Base-by-base conservation (phyloP, 2,888 invertebrate genomes). In the Morinoia aosen region DNA sequence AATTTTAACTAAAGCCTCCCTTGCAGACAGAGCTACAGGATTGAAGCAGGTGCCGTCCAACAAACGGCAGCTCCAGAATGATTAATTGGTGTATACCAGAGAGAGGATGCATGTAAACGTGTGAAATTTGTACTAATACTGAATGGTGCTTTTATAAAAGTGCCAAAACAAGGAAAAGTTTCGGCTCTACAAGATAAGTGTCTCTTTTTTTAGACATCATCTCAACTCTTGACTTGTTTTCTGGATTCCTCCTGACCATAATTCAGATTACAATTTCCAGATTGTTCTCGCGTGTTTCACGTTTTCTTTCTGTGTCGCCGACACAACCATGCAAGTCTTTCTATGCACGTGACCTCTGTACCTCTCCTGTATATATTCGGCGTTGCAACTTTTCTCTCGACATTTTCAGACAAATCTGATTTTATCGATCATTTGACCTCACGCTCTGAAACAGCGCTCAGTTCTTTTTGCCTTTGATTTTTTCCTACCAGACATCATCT, bases 401-500 rank as follows among this genome's bases (percentile, higher is more conserved):
- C 25, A 76, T 76, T 76, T 76, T 76, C 76, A 76, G 76, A 76
- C 76, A 76, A 76, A 76, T 76, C 76, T 33, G 76, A 76, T 76
- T 76, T 76, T 76, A 76, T 76, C 76, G 76, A 76, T 76, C 76
- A 76, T 16, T 76, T 76, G 76, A 76, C 76, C 76, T 76, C 76
- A 76, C 76, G 76, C 76, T 76, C 76, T 76, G 76, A 76, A 76
- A 76, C 76, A 76, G 76, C 76, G 76, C 76, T 76, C 76, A 19
- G 76, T 76, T 76, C 76, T 76, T 76, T 33, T 76, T 76, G 16
- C 25, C 25, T 76, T 76, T 61, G 0, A 16, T 33, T 76, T 76
- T 76, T 76, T 76, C 76, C 76, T 33, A 76, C 76, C 76, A 76
- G 76, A 76, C 76, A 76, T 76, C 76, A 76, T 76, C 76, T 76